Conservation (phyloP, 2,888 invertebrate genomes). For the Scaptomyza caliginosa region DNA sequence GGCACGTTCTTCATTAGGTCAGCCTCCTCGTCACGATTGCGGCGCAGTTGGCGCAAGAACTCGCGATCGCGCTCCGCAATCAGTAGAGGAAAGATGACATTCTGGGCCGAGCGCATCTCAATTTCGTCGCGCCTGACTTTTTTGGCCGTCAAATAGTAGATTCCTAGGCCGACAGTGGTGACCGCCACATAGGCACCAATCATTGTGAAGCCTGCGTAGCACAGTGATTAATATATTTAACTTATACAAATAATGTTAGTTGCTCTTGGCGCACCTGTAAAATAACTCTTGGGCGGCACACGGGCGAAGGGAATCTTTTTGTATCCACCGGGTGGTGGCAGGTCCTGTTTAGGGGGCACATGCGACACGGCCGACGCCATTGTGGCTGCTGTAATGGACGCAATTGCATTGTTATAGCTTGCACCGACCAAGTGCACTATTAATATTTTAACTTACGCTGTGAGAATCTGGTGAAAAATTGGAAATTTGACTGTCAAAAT, state of each 20-base stretch:
- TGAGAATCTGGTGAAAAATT: constrained; percentile 31
- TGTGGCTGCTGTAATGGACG: constrained; percentile 43
- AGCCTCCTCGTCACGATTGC: constrained; percentile 92
- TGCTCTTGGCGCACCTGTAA: constrained; percentile 86
- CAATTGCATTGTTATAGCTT: neutral
- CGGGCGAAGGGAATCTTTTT: constrained; percentile 89
- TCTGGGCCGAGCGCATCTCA: constrained; percentile 91
- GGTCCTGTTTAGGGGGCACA: constrained; percentile 89
- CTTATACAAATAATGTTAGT: neutral
- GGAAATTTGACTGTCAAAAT: constrained; percentile 48
- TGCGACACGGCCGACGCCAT: constrained; percentile 78
- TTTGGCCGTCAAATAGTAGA: constrained; percentile 86
- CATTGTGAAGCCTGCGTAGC: constrained; percentile 86
- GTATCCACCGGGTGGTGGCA: constrained; percentile 97
- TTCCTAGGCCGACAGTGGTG: constrained; percentile 86
- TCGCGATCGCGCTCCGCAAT: constrained; percentile 93
- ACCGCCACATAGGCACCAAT: constrained; percentile 87
- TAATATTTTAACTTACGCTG: constrained; percentile 51
- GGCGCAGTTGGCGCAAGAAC: constrained; percentile 91
- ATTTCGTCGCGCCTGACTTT: constrained; percentile 86
- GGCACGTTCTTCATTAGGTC: constrained; percentile 95
- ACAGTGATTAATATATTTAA: neutral
- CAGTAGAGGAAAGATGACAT: constrained; percentile 91
- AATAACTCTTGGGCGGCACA: constrained; percentile 89
- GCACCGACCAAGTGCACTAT: neutral